phyloP scores from a whole-genome alignment of 2,888 invertebrate genomes.

The Arge pagana region DNA sequence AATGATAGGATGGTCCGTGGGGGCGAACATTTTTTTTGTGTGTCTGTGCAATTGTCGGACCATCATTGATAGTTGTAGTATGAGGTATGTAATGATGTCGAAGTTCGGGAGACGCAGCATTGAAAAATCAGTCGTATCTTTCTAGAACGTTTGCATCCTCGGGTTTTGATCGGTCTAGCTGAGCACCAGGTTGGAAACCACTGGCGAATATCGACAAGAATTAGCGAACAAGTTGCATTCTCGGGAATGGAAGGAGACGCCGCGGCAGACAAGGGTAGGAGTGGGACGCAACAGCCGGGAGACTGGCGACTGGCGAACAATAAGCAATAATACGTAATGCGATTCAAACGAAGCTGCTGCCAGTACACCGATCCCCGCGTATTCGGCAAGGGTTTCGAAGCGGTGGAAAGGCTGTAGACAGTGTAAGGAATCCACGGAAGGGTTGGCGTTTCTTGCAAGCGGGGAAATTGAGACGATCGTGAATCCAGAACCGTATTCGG shows the following conservation, averaged over 20 bases:
- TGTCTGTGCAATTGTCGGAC: too few relatives aligned
- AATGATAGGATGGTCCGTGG: too few relatives aligned
- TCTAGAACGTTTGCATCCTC: not conserved
- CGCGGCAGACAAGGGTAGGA: conserved; percentile 27
- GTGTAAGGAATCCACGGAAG: conserved; percentile 51
- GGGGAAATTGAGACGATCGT: conserved; percentile 40
- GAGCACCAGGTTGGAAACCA: conserved; percentile 36
- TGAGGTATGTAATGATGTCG: too few relatives aligned
- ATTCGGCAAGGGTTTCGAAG: conserved; percentile 9
- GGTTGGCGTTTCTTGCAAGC: conserved; percentile 49
- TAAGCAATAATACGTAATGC: conserved; percentile 56
- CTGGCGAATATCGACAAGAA: conserved; percentile 35
- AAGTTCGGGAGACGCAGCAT: too few relatives aligned
- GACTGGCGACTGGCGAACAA: conserved; percentile 46
- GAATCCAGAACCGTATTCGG: conserved; percentile 28
- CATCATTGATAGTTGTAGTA: too few relatives aligned
- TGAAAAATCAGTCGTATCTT: too few relatives aligned
- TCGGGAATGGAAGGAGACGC: conserved; percentile 20
- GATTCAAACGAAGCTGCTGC: conserved; percentile 53
- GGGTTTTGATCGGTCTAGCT: too few relatives aligned
- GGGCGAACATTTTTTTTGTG: too few relatives aligned
- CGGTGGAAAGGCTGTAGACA: conserved; percentile 38
- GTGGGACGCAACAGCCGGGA: conserved; percentile 13
- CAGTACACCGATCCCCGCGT: conserved; percentile 44
- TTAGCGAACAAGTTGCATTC: conserved; percentile 34